Base-by-base conservation (phyloP, 2,888 invertebrate genomes). In the Tribolium freemani region DNA sequence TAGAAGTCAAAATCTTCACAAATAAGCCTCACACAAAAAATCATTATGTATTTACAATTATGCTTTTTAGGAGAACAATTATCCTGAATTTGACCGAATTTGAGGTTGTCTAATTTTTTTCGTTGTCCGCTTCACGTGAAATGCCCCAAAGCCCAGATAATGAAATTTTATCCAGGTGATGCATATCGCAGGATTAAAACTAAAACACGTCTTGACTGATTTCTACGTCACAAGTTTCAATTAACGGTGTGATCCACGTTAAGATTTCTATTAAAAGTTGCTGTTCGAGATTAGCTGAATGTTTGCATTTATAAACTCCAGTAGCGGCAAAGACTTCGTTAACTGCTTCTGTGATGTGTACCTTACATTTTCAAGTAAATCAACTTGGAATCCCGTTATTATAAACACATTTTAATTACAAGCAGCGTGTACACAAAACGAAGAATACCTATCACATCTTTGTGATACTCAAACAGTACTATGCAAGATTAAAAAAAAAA, bases 241-340 rank as follows among this genome's bases (percentile, higher is more conserved):
- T 83, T 83, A 83, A 82, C 82, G 78, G 77, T 75, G 77, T 82
- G 83, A 83, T 83, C 82, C 73, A 77, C 78, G 78, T 79, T 81
- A 80, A 81, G 80, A 81, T 80, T 82, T 73, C 72, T 66, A 69
- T 83, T 83, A 83, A 83, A 83, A 82, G 81, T 83, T 83, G 77
- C 75, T 78, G 77, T 74, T 75, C 72, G 78, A 78, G 82, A 82
- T 82, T 82, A 81, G 77, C 75, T 75, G 74, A 75, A 73, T 81
- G 79, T 81, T 81, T 80, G 76, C 79, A 56, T 16, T 16, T 48
- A 60, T 54, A 69, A 73, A 60, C 56, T 71, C 63, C 57, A 44
- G 50, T 56, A 60, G 45, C 60, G 53, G 64, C 38, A 68, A 63
- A 72, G 61, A 72, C 72, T 72, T 72, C 56, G 72, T 72, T 72